Base-by-base conservation (phyloP, 2,797 vertebrate species). In the Enteromius trimaculatus region DNA sequence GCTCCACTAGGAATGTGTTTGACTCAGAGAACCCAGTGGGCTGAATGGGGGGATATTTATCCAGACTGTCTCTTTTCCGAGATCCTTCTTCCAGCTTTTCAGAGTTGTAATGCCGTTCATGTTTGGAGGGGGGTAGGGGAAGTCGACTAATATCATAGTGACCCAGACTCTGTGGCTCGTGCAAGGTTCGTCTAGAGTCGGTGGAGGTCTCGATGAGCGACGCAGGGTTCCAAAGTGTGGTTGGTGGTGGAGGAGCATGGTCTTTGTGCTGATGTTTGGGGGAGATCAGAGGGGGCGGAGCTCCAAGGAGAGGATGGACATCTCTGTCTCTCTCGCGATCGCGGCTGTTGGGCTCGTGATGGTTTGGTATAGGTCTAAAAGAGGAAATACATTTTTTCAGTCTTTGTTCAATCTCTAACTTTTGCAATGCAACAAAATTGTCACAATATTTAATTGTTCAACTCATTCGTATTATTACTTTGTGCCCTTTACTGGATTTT, bases 251-350 rank as follows among this genome's bases (percentile, higher is more conserved):
- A 0, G 96, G 95, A 92, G 29, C 83, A 10, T 95, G 95, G 76
- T 95, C 94, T 7, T 94, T 93, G 44, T 95, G 96, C 85, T 95
- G 95, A n/a, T 96, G 96, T 77, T 99, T 98, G 11, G 98, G 98
- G 0, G 98, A 98, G 91, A 99, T 98, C 90, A 98, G 97, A 0
- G 98, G 97, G 0, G 98, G 98, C 2, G 98, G 98, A 7, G 96
- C 98, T 0, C 97, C 97, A 2, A 99, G 95, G 90, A 97, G 97
- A 86, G 96, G 94, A 9, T 95, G 94, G 2, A 94, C 88, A 62
- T 98, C 97, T 21, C 97, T 81, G 80, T 94, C 93, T 80, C 76
- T 37, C 39, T 98, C 97, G 5, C 97, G 82, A 79, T 94, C 93
- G 82, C 86, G 82, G 64, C 82, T 68, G 31, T 49, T 78, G 0